Evolutionary conservation across 30 jellyfish, hydroid and myxozoan genomes (phyloP).

Genomic region (Hydra vulgaris): DNA sequence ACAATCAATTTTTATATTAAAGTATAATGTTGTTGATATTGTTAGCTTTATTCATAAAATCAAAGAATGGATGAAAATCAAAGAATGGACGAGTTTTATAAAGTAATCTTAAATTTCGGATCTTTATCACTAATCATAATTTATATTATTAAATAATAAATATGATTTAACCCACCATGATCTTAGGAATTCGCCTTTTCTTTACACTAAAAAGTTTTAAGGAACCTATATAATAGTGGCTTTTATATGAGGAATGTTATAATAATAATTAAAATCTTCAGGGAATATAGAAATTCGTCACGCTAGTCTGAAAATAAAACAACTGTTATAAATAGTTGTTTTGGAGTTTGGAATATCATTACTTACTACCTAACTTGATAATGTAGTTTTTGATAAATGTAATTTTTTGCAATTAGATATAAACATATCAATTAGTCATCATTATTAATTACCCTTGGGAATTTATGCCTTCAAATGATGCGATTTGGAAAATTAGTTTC

Average conservation of each 20-base stretch:
- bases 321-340: not conserved
- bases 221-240: not conserved
- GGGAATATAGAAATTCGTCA: not conserved
- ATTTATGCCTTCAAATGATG: not conserved
- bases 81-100: no score
- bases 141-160: no score
- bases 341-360: not conserved
- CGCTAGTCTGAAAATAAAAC: not conserved
- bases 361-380: not conserved
- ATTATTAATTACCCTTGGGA: not conserved
- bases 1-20: no score
- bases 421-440: no score
- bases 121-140: no score
- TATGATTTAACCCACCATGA: not conserved
- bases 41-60: no score
- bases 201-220: not conserved
- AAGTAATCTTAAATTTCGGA: no score
- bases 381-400: no score
- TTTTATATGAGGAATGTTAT: not conserved
- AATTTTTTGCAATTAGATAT: no score
- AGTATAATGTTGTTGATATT: no score
- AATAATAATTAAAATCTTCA: not conserved
- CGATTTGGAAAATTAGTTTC: not conserved
- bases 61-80: no score
- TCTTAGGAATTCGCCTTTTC: not conserved